Evolutionary conservation across 1,140 invertebrate species (phyloP), one percentile per base, ranked within the genome.

Genomic region (Eufriesea mexicana): DNA sequence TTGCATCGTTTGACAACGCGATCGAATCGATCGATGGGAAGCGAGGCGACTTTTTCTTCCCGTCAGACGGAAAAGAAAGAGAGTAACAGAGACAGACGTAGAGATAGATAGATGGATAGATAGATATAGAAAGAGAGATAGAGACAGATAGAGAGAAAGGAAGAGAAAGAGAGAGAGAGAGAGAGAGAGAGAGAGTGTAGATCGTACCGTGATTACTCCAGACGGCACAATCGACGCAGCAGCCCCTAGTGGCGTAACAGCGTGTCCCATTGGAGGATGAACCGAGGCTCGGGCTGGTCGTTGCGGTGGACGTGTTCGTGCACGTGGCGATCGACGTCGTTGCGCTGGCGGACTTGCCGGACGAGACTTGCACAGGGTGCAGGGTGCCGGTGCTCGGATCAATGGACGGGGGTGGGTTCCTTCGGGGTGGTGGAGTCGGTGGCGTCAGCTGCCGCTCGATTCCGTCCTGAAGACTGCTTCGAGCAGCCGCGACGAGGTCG

Each of bases 401-500:
- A 61, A 79, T 83, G 86, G 86, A 78, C 81, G 84, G 84, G 75
- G 84, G 80, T 70, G 79, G 75, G 83, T 92, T 93, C 89, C 92
- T 91, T 90, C 93, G 91, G 74, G 94, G 94, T 81, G 94, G 93
- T 86, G 93, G 94, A 80, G 94, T 94, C 81, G 94, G 93, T 78
- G 94, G 94, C 91, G 93, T 94, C 92, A 95, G 92, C 92, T 95
- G 94, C 89, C 92, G 94, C 93, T 93, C 93, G 92, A 94, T 91
- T 93, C 94, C 93, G 91, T 95, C 94, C 91, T 94, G 94, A 92
- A 95, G 92, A 94, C 94, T 95, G 93, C 80, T 70, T 83, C 79
- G 83, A 88, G 86, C 84, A 84, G 77, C 64, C 85, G 79, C 79
- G 75, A 42, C 47, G 59, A 49, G 62, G 73, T 55, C 66, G 61